phyloP scores from a whole-genome alignment of 2,113 vertebrate genomes.

The Canis aureus region DNA sequence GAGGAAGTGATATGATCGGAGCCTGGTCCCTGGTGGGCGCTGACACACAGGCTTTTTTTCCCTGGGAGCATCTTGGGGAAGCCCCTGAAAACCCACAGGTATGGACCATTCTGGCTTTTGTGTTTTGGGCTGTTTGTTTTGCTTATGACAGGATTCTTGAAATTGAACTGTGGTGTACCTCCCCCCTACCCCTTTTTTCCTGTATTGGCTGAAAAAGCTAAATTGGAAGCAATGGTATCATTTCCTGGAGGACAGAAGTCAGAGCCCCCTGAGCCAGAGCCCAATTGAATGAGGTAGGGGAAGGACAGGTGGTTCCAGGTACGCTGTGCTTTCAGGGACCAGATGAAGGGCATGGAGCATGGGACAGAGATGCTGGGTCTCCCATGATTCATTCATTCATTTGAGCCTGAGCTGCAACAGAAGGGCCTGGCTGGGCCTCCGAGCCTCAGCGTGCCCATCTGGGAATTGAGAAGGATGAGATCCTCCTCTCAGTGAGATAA shows the following conservation, averaged over 20 bases:
- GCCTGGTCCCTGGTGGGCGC: neutral
- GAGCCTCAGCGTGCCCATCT: neutral
- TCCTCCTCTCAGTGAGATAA: neutral
- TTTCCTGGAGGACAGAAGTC: neutral
- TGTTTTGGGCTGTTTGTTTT: neutral
- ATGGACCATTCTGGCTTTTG: neutral
- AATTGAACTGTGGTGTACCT: neutral
- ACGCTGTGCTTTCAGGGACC: neutral
- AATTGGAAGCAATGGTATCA: neutral
- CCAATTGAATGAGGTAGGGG: neutral
- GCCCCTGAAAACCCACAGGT: neutral
- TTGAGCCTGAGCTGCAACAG: neutral
- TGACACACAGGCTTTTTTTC: neutral
- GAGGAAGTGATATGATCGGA: neutral
- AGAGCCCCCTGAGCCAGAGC: neutral
- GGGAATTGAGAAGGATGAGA: neutral
- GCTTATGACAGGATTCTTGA: neutral
- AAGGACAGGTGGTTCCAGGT: neutral
- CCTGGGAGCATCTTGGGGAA: neutral
- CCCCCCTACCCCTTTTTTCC: too few species aligned
- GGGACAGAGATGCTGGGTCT: neutral
- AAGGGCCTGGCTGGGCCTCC: rapidly evolving
- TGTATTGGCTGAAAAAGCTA: neutral
- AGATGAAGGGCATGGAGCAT: neutral
- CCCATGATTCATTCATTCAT: neutral